Conservation (phyloP, 2,888 invertebrate species). For the Noctuana brunneofusca region DNA sequence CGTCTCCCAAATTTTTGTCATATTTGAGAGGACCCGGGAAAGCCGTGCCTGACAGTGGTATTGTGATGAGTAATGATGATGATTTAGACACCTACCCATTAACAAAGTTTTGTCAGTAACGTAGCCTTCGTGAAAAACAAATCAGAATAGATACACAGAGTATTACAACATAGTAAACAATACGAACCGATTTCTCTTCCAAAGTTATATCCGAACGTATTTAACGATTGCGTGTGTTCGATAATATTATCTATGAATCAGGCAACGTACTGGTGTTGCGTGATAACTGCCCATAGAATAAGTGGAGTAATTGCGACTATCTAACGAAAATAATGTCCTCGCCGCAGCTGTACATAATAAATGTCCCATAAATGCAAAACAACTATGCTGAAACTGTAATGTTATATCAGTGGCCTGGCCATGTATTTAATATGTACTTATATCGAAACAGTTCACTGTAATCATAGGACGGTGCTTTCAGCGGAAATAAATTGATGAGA, state of each 20-base stretch:
- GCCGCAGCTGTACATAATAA: conserved; percentile 32
- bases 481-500: not conserved
- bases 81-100: too few relatives aligned
- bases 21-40: too few relatives aligned
- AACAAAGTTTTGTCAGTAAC: too few relatives aligned
- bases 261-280: conserved; percentile 44
- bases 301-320: conserved; percentile 40
- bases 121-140: too few relatives aligned
- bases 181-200: not conserved
- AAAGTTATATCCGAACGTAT: conserved; percentile 10
- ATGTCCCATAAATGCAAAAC: conserved; percentile 33
- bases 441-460: conserved; percentile 1
- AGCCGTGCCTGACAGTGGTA: too few relatives aligned
- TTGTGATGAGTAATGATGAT: too few relatives aligned
- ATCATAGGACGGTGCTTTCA: not conserved
- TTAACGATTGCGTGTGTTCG: conserved; percentile 31
- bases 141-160: conserved; percentile 72
- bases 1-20: too few relatives aligned
- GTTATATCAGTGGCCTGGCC: conserved; percentile 16
- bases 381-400: conserved; percentile 19
- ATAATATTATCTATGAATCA: conserved; percentile 41
- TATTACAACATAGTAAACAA: not conserved
- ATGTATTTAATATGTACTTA: conserved; percentile 15
- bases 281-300: conserved; percentile 44
- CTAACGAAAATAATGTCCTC: conserved; percentile 42